phyloP scores from a whole-genome alignment of 2,797 vertebrate genomes.

The Pampus argenteus region DNA sequence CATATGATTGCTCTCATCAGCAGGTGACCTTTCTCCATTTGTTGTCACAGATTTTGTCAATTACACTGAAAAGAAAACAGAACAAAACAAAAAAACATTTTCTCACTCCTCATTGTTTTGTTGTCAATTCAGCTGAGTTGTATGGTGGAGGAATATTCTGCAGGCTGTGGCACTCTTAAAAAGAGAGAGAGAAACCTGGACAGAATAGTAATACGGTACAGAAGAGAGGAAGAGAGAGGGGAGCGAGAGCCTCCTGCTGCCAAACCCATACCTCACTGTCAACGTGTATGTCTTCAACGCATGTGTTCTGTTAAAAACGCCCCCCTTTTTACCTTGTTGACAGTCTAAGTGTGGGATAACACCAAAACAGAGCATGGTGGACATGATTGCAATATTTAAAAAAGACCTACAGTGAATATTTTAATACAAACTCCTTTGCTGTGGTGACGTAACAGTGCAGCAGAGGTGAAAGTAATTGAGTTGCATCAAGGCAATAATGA shows the following conservation, averaged over 20 bases:
- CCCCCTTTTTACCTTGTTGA: conserved; percentile 43
- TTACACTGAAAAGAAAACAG: background rate
- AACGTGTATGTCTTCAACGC: conserved; percentile 46
- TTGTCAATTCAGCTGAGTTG: conserved; percentile 62
- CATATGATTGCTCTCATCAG: background rate
- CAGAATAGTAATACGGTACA: conserved; percentile 60
- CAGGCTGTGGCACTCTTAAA: conserved; percentile 42
- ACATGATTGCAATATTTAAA: conserved; percentile 50
- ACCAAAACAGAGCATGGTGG: conserved; percentile 42
- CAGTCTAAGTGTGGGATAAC: conserved; percentile 47
- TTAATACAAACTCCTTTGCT: background rate
- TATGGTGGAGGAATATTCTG: conserved; percentile 44
- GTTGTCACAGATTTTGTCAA: conserved; percentile 9
- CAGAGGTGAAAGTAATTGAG: conserved; percentile 45
- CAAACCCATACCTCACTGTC: conserved; percentile 67
- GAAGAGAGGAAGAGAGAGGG: conserved; percentile 19
- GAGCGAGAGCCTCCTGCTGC: conserved; percentile 32
- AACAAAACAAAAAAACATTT: conserved; percentile 26
- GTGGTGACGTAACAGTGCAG: conserved; percentile 22
- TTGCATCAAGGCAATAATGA: conserved; percentile 30
- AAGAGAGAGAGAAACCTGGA: conserved; percentile 45
- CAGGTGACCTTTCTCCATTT: conserved; percentile 14
- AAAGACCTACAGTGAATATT: conserved; percentile 31
- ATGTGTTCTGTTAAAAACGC: conserved; percentile 48
- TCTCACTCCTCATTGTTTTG: conserved; percentile 35